Percentiles rank a stretch among this genome's conserved stretches.
Evolutionary conservation across 2,797 vertebrate genomes (phyloP).

Genomic region (Gobionotothen gibberifrons): DNA sequence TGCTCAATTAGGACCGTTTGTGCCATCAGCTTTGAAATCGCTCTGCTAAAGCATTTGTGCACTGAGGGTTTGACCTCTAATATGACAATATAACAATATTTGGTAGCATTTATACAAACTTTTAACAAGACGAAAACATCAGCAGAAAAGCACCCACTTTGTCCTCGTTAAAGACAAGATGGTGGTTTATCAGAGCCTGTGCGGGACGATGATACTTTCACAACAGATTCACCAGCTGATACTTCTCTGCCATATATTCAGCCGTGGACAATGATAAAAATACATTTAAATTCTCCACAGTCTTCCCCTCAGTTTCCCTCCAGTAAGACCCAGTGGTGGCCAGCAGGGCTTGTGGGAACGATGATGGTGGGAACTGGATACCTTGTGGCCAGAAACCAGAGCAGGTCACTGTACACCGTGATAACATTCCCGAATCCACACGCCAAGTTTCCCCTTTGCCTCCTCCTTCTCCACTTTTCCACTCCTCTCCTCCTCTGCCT

Average conservation of each 20-base stretch:
- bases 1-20: not conserved
- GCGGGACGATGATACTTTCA: conserved; percentile 11
- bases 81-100: conserved; percentile 3
- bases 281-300: conserved; percentile 59
- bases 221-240: conserved; percentile 10
- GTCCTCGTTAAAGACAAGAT: conserved; percentile 6
- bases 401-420: conserved; percentile 98
- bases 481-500: conserved; percentile 63
- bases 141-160: conserved; percentile 1
- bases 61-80: not conserved
- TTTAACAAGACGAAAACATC: conserved; percentile 8
- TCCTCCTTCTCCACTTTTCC: conserved; percentile 71
- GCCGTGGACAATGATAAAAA: conserved; percentile 36
- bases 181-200: conserved; percentile 25
- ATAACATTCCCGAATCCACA: conserved; percentile 98
- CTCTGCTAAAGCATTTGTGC: not conserved
- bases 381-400: conserved; percentile 92
- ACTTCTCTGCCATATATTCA: conserved; percentile 18
- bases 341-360: conserved; percentile 72
- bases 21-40: not conserved
- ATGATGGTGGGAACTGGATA: conserved; percentile 89
- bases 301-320: conserved; percentile 82
- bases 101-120: not conserved
- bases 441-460: conserved; percentile 94
- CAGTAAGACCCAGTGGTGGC: conserved; percentile 57